Conservation (phyloP, 2,888 invertebrate genomes). For the Tromatobia lineatoria region DNA sequence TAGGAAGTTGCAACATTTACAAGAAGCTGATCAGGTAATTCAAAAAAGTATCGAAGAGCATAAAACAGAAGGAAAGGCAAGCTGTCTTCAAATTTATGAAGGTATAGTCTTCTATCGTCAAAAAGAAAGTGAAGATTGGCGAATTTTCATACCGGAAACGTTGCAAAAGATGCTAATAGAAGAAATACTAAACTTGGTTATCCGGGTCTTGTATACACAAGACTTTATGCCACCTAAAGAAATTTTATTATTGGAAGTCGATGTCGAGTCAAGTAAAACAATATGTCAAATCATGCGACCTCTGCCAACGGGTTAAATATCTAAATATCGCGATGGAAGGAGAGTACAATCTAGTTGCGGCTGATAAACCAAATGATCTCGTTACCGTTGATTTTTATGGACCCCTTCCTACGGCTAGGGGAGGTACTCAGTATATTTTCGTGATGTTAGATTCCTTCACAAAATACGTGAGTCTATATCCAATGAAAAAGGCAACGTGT, state of each 20-base stretch:
- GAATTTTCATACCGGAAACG: neutral
- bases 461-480: slow-evolving; percentile 53
- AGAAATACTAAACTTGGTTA: neutral
- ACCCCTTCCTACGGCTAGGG: slow-evolving; percentile 52
- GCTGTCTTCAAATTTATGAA: neutral
- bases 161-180: neutral
- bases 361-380: slow-evolving; percentile 51
- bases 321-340: slow-evolving; percentile 4
- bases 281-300: neutral
- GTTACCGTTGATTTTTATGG: slow-evolving; percentile 66
- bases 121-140: neutral
- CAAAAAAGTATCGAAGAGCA: neutral
- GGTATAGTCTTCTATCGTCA: neutral
- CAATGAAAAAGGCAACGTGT: slow-evolving; percentile 55
- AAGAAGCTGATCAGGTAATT: neutral
- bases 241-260: slow-evolving; percentile 7
- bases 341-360: neutral
- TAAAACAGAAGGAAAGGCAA: no score
- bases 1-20: neutral
- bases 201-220: neutral
- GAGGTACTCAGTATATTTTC: slow-evolving; percentile 63
- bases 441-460: slow-evolving; percentile 58
- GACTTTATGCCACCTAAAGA: neutral
- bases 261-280: slow-evolving; percentile 8
- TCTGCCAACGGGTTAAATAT: slow-evolving; percentile 1